These are phyloP conservation scores for Zaprionus gabonicus DNA, from an alignment of 1,140 invertebrate genomes.

Conservation along the genomic window DNA sequence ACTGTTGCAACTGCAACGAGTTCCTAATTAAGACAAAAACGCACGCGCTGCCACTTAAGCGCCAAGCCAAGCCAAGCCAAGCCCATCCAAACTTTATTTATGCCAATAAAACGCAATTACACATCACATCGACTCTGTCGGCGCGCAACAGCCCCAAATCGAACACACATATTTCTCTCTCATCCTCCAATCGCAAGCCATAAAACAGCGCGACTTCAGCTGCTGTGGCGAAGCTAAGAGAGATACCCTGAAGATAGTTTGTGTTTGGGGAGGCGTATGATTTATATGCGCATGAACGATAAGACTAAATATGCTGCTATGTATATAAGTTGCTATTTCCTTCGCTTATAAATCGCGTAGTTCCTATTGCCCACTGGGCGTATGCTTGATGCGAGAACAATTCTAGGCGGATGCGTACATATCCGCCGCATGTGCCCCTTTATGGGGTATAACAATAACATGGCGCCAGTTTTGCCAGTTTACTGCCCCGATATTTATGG, in stretches of 20 bases:
- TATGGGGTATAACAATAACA: constrained; percentile 40
- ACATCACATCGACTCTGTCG: constrained; percentile 48
- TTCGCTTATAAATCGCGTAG: background rate
- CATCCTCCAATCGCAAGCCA: background rate
- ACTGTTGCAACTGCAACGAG: constrained; percentile 57
- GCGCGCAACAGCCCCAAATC: constrained; percentile 40
- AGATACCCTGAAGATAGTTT: constrained; percentile 19
- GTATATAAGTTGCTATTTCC: background rate
- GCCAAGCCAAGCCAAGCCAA: background rate
- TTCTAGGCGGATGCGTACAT: constrained; percentile 4
- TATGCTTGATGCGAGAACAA: constrained; percentile 18
- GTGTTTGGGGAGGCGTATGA: background rate
- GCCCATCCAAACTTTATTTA: constrained; percentile 56
- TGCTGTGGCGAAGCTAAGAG: background rate
- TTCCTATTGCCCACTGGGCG: constrained; percentile 3
- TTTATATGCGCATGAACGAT: background rate
- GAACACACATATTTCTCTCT: constrained; percentile 42
- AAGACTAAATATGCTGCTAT: constrained; percentile 4
- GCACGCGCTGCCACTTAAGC: constrained; percentile 46
- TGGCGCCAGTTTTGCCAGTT: constrained; percentile 45
- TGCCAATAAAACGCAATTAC: constrained; percentile 79
- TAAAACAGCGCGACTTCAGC: background rate
- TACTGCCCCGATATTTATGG: constrained; percentile 63
- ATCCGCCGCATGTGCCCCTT: background rate
- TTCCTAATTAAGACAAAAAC: constrained; percentile 73